Base-by-base conservation (phyloP, 2,797 vertebrate genomes). In the Thaleichthys pacificus region DNA sequence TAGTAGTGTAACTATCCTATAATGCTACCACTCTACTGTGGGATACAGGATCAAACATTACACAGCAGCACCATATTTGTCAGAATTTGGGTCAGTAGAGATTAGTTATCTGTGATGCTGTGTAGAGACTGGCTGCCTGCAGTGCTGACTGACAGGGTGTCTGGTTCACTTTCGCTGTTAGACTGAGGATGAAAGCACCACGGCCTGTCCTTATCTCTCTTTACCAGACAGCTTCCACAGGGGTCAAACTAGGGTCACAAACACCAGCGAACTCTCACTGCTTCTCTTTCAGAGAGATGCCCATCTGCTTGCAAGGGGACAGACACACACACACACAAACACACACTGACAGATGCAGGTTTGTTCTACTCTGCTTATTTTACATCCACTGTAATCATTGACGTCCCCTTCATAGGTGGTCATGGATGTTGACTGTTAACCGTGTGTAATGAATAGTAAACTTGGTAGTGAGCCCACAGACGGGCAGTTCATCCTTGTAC, bases 161-260 rank as follows among this genome's bases (percentile, higher is more conserved):
- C 22, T 28, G 60, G 51, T 56, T 56, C 4, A 17, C 51, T 12
- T 61, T 60, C n/a, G 9, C 24, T 61, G 60, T 3, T 5, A 24
- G 60, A 14, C 4, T 61, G 17, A 14, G 58, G n/a, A 70, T 68
- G 66, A 71, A 75, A 26, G 19, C 65, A 38, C 26, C 69, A 60
- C n/a, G 9, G 35, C 3, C 42, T 63, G 26, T 11, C 30, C 67
- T 57, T 75, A 61, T 69, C 72, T 68, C 15, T 57, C 65, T 22
- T 0, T 3, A 35, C 26, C 49, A 57, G 3, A 28, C 22, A 22
- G 24, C 22, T 19, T 51, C 15, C 49, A 5, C 14, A 21, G 21
- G 42, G 42, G 49, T 56, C 69, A 51, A n/a, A 1, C 26, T 62
- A 42, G 61, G 69, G 57, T 74, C 69, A 38, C 12, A 57, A 75